Evolutionary conservation across 2,888 invertebrate genomes (phyloP).

Genomic region (Meloe dianella): DNA sequence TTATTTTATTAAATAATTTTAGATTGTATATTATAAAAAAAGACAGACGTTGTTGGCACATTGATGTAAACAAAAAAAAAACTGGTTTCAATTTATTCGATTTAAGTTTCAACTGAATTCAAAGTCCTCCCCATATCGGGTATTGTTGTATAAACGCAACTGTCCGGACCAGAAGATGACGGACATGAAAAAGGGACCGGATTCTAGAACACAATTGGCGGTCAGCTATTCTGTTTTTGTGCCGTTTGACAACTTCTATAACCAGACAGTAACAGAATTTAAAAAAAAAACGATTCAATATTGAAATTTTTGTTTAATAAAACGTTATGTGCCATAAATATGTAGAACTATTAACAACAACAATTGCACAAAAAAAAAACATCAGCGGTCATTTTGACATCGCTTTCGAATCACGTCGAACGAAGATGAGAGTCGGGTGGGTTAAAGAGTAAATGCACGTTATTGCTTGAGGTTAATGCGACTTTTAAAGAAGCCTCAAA

Average conservation of each 20-base stretch:
- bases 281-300: not conserved
- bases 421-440: slow-evolving; percentile 14
- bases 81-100: slow-evolving; percentile 39
- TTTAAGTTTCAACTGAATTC: slow-evolving; percentile 38
- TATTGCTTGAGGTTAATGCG: slow-evolving; percentile 26
- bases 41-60: not conserved
- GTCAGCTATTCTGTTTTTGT: no score
- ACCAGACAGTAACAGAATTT: not conserved
- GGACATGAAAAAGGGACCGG: slow-evolving; percentile 3
- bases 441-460: slow-evolving; percentile 22
- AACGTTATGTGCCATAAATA: not conserved
- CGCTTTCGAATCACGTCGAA: slow-evolving; percentile 1
- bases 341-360: slow-evolving; percentile 8
- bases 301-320: not conserved
- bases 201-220: slow-evolving; percentile 2
- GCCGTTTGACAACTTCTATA: no score
- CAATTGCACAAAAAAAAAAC: slow-evolving; percentile 6
- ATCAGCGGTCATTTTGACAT: slow-evolving; percentile 5
- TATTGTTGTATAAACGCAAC: slow-evolving; percentile 31
- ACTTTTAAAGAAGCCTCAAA: slow-evolving; percentile 15
- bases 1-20: no score
- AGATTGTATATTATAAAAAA: no score
- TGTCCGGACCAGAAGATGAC: slow-evolving; percentile 21
- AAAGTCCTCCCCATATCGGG: slow-evolving; percentile 26
- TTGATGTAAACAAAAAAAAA: slow-evolving; percentile 19